phyloP scores from a whole-genome alignment of 2,888 invertebrate genomes.

The Thereva nobilitata region DNA sequence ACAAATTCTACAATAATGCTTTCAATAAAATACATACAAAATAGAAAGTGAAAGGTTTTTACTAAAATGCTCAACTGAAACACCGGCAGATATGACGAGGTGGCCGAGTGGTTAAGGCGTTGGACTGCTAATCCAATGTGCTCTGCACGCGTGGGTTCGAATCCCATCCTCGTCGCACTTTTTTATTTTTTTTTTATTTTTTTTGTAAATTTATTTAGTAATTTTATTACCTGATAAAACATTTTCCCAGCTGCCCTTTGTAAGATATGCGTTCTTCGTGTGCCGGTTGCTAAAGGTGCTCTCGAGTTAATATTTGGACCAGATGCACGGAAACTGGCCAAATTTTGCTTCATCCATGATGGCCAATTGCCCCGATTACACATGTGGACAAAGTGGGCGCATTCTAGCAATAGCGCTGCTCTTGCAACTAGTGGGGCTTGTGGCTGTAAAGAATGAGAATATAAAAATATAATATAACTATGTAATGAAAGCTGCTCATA shows the following conservation, averaged over 20 bases:
- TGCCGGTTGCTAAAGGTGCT: slow-evolving; percentile 62
- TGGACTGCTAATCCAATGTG: slow-evolving; percentile 85
- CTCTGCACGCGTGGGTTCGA: slow-evolving; percentile 84
- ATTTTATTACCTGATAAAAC: slow-evolving; percentile 74
- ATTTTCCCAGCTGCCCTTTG: slow-evolving; percentile 93
- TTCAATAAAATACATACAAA: no score
- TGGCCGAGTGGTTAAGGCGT: slow-evolving; percentile 85
- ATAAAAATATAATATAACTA: no score
- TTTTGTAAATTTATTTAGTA: not conserved
- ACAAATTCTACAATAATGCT: no score
- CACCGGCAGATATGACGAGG: slow-evolving; percentile 63
- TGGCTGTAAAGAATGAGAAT: slow-evolving; percentile 64
- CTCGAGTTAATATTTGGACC: slow-evolving; percentile 63
- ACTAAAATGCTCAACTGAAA: not conserved
- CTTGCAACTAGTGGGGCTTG: slow-evolving; percentile 92
- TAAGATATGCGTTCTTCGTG: slow-evolving; percentile 69
- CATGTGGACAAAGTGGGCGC: slow-evolving; percentile 93
- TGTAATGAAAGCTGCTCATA: no score
- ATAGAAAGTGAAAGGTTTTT: no score
- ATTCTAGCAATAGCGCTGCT: slow-evolving; percentile 91
- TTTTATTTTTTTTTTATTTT: slow-evolving; percentile 39
- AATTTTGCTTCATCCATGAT: slow-evolving; percentile 91
- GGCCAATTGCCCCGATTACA: slow-evolving; percentile 99
- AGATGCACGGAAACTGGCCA: slow-evolving; percentile 71
- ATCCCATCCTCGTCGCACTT: slow-evolving; percentile 74